These are phyloP conservation scores for Drosophila melanica DNA, from an alignment of 1,140 invertebrate genomes.

Conservation along the genomic window DNA sequence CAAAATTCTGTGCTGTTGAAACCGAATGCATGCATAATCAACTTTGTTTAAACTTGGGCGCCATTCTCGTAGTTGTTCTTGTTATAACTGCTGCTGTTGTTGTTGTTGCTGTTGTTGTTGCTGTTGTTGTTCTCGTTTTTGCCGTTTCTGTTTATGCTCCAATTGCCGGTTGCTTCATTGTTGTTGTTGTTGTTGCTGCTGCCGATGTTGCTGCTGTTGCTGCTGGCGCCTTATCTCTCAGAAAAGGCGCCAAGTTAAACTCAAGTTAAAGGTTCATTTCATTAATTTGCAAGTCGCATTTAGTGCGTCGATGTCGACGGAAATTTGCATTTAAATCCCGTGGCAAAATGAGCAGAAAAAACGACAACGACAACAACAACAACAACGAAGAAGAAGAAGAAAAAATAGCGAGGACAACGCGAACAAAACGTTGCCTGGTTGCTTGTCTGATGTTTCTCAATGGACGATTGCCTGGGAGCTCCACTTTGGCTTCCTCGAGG, in stretches of 20 bases:
- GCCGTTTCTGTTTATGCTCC: conserved; percentile 71
- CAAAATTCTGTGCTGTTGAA: conserved; percentile 72
- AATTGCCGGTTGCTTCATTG: conserved; percentile 51
- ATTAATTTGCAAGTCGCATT: conserved; percentile 83
- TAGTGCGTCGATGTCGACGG: conserved; percentile 78
- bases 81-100: conserved; percentile 7
- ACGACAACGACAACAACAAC: conserved; percentile 30
- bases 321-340: conserved; percentile 82
- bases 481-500: background rate
- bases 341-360: conserved; percentile 78
- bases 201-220: conserved; percentile 47
- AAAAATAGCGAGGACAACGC: conserved; percentile 8
- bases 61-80: conserved; percentile 57
- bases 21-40: conserved; percentile 83
- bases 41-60: conserved; percentile 80
- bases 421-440: conserved; percentile 11
- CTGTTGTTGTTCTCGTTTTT: background rate
- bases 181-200: conserved; percentile 27
- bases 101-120: background rate
- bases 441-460: conserved; percentile 12
- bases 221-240: conserved; percentile 73
- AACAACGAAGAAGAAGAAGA: no score
- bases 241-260: conserved; percentile 80
- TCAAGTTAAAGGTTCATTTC: conserved; percentile 82
- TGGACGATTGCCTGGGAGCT: conserved; percentile 35